Evolutionary conservation across 2,797 vertebrate genomes (phyloP).

Genomic region (Megaceryle alcyon): DNA sequence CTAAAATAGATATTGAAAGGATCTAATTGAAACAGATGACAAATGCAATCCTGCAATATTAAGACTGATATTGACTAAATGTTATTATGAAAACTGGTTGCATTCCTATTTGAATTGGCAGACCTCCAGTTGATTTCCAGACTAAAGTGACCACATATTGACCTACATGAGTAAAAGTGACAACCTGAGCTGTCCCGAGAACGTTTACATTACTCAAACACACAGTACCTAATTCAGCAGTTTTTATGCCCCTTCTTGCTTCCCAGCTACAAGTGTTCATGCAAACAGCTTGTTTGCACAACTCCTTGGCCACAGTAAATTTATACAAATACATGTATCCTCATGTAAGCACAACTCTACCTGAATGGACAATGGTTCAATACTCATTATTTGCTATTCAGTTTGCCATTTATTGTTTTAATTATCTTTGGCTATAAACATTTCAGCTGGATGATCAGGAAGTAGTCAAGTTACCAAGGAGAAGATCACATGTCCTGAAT

Average conservation of each 20-base stretch:
- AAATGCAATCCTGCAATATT: not conserved
- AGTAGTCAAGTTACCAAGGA: not conserved
- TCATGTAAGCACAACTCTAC: not conserved
- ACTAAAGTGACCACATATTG: accelerated
- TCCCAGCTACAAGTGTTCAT: not conserved
- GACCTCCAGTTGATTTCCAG: not conserved
- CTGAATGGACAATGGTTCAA: not conserved
- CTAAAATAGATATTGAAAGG: not conserved
- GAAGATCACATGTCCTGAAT: not conserved
- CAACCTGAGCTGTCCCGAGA: not conserved
- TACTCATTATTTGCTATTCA: not conserved
- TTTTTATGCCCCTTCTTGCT: not conserved
- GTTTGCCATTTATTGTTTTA: constrained; percentile 13
- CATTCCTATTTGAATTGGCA: not conserved
- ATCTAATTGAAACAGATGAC: constrained; percentile 17
- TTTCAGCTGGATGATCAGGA: not conserved
- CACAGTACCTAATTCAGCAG: not conserved
- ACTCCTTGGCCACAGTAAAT: not conserved
- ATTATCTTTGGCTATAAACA: not conserved
- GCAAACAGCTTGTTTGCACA: not conserved
- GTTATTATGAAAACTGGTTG: not conserved
- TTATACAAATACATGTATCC: not conserved
- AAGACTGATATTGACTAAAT: not conserved
- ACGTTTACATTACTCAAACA: accelerated
- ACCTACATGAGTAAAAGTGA: not conserved